Evolutionary conservation across 2,888 invertebrate species (phyloP).

Genomic region (Ptilodon capucinus): DNA sequence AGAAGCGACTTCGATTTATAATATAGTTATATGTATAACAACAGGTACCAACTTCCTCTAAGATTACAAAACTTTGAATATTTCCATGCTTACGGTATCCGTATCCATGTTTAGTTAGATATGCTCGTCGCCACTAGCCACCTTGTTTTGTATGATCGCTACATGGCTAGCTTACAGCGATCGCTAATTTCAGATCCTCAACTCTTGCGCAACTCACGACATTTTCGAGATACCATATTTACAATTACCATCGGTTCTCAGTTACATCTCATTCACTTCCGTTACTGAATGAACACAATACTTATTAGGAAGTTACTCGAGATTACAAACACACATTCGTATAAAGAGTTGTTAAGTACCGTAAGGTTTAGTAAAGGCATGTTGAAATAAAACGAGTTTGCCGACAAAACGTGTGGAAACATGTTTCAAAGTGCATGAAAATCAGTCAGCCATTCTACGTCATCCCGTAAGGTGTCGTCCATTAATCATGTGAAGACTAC

Average conservation of each 20-base stretch:
- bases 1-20: no score
- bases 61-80: no score
- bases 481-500: no score
- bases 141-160: no score
- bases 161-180: neutral
- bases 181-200: slow-evolving; percentile 3
- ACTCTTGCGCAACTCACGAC: slow-evolving; percentile 34
- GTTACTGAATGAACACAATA: slow-evolving; percentile 18
- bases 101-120: no score
- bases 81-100: no score
- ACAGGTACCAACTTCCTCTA: no score
- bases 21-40: no score
- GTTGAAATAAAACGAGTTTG: neutral
- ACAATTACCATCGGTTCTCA: slow-evolving; percentile 10
- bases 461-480: no score
- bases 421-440: neutral
- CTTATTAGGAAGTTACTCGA: slow-evolving; percentile 11
- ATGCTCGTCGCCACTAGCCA: no score
- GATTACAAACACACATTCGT: slow-evolving; percentile 13
- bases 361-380: slow-evolving; percentile 5
- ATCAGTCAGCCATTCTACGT: no score
- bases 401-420: neutral
- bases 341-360: slow-evolving; percentile 22
- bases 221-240: slow-evolving; percentile 28
- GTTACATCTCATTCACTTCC: slow-evolving; percentile 19